Evolutionary conservation across 30 jellyfish, hydroid and myxozoan species (phyloP).

Genomic region (Pseudorhiza aurosa): DNA sequence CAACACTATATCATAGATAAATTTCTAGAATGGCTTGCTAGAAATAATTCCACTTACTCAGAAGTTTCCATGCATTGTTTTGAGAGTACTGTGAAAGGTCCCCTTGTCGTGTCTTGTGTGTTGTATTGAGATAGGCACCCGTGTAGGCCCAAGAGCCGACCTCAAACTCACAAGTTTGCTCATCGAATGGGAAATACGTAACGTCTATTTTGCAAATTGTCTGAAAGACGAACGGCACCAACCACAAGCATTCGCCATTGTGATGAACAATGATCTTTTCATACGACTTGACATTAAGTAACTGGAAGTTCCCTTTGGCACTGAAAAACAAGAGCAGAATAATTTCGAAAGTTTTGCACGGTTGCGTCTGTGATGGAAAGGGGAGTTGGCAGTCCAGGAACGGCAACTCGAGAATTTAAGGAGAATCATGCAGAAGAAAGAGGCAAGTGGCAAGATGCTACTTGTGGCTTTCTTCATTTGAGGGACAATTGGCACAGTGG

Average conservation of each 20-base stretch:
- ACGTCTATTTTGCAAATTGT: constrained; percentile 50
- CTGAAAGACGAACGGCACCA: constrained; percentile 27
- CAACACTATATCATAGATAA: too few relatives aligned
- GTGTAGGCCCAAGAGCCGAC: constrained; percentile 72
- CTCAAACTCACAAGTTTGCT: constrained; percentile 43
- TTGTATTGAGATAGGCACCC: constrained; percentile 34
- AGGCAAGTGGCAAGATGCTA: too few relatives aligned
- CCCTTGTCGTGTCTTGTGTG: constrained; percentile 7
- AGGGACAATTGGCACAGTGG: too few relatives aligned
- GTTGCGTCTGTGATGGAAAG: too few relatives aligned
- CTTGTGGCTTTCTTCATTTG: too few relatives aligned
- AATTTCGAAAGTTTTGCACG: too few relatives aligned
- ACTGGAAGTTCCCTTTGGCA: constrained; percentile 50
- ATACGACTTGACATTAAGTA: constrained; percentile 21
- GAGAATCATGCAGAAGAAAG: too few relatives aligned
- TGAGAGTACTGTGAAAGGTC: constrained; percentile 12
- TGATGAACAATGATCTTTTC: constrained; percentile 10
- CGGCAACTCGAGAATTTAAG: too few relatives aligned
- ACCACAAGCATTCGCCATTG: constrained; percentile 39
- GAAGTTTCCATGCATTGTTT: constrained; percentile 50
- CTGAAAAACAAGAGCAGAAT: too few relatives aligned
- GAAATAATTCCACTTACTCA: constrained; percentile 31
- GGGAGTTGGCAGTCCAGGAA: too few relatives aligned
- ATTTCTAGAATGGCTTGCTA: not conserved
- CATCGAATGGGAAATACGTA: constrained; percentile 44